These are phyloP conservation scores for Panulirus ornatus DNA, from an alignment of 1,140 invertebrate genomes.

Conservation along the genomic window DNA sequence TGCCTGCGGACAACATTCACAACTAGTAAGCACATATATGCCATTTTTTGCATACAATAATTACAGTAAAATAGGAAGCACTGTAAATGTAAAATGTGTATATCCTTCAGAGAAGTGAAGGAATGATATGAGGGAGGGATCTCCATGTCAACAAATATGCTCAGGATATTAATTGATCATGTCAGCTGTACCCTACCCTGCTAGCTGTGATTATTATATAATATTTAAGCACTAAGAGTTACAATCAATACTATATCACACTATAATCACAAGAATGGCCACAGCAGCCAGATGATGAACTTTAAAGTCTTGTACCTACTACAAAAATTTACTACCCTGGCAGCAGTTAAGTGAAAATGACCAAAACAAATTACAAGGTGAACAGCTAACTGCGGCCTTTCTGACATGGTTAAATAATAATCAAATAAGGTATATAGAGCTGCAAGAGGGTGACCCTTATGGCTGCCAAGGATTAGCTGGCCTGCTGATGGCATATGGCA, in stretches of 20 bases:
- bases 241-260: slow-evolving; percentile 54
- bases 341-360: slow-evolving; percentile 27
- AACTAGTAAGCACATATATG: slow-evolving; percentile 47
- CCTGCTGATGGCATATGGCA: slow-evolving; percentile 63
- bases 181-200: slow-evolving; percentile 43
- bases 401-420: slow-evolving; percentile 32
- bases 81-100: slow-evolving; percentile 38
- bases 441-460: slow-evolving; percentile 31
- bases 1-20: slow-evolving; percentile 17
- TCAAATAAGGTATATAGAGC: slow-evolving; percentile 33
- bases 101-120: slow-evolving; percentile 48
- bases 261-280: slow-evolving; percentile 66
- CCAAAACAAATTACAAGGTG: slow-evolving; percentile 1
- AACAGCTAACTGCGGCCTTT: slow-evolving; percentile 39
- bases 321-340: slow-evolving; percentile 18
- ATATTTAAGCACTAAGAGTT: slow-evolving; percentile 30
- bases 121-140: not conserved
- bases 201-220: slow-evolving; percentile 49
- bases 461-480: slow-evolving; percentile 59
- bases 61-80: slow-evolving; percentile 49
- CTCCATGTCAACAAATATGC: slow-evolving; percentile 16
- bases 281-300: slow-evolving; percentile 46
- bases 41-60: slow-evolving; percentile 39
- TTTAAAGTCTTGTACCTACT: not conserved
- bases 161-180: slow-evolving; percentile 21